Evolutionary conservation across 2,113 vertebrate genomes (phyloP), one percentile per base, ranked within the genome.

Genomic region (Orcinus orca): DNA sequence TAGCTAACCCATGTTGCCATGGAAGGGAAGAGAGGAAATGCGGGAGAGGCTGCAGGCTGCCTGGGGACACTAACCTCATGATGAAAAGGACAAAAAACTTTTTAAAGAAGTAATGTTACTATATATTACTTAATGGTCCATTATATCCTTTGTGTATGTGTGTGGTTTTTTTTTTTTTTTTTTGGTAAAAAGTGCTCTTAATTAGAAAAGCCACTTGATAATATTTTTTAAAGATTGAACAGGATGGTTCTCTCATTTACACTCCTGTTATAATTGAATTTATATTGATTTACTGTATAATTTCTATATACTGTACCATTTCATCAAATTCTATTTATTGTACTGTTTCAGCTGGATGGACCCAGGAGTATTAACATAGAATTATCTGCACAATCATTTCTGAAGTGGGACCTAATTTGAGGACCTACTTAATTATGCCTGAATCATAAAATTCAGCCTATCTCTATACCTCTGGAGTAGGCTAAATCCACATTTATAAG

Each of bases 1-100:
- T 74, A 15, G 71, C 92, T 96, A 25, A 55, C 90, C 96, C 70
- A 14, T 53, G 65, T 94, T 95, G 93, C 94, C 96, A 70, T 63
- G 96, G 92, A 68, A 96, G 81, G 91, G n/a, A 36, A 62, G 87
- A 41, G 81, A 55, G 73, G 81, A 81, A 55, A 47, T 1, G n/a
- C 7, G 12, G 67, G 96, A 65, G 50, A 50, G 92, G 26, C 31
- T 63, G 63, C 36, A 47, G 95, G 70, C 95, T 93, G 80, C 81
- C 2, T 79, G 90, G 96, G 95, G 96, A 97, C 96, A 96, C 80
- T 81, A 85, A 87, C 87, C 90, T 95, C 87, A 0, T 6, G n/a
- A 3, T 29, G 80, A 31, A 92, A 90, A 86, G 81, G 63, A 88
- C 93, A 93, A 81, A 55, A 58, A 33, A 7, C 70, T 41, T 81